Percentiles rank a stretch among this genome's conserved stretches.
Evolutionary conservation across 2,113 vertebrate genomes (phyloP).

Genomic region (Mixornis gularis): DNA sequence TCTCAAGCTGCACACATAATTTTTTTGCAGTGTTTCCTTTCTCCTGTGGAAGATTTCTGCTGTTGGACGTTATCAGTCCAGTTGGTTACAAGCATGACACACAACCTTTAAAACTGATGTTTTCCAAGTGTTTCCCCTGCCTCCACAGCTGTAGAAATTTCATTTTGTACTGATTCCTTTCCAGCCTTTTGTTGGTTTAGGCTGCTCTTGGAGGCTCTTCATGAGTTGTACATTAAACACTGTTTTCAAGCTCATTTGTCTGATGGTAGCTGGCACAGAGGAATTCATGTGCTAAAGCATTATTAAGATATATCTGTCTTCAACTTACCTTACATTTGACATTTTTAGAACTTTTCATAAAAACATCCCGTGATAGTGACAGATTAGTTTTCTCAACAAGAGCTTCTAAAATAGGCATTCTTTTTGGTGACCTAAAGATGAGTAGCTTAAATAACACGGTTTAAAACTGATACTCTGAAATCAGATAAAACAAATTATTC

Average conservation of each 20-base stretch:
- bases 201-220: not conserved
- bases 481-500: not conserved
- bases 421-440: not conserved
- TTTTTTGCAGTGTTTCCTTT: not conserved
- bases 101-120: accelerated
- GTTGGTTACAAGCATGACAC: not conserved
- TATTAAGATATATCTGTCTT: not conserved
- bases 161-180: not conserved
- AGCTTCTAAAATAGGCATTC: not conserved
- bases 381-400: not conserved
- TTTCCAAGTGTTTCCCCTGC: not conserved
- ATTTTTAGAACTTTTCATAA: not conserved
- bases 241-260: not conserved
- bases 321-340: not conserved
- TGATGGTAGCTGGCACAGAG: not conserved
- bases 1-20: not conserved
- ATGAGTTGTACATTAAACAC: not conserved
- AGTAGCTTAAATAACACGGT: not conserved
- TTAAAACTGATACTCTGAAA: not conserved
- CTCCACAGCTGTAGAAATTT: not conserved
- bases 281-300: not conserved
- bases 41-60: not conserved
- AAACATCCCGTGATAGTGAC: not conserved
- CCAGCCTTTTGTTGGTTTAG: not conserved
- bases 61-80: not conserved